phyloP scores from a whole-genome alignment of 2,888 invertebrate genomes.

The Steromphala cineraria region DNA sequence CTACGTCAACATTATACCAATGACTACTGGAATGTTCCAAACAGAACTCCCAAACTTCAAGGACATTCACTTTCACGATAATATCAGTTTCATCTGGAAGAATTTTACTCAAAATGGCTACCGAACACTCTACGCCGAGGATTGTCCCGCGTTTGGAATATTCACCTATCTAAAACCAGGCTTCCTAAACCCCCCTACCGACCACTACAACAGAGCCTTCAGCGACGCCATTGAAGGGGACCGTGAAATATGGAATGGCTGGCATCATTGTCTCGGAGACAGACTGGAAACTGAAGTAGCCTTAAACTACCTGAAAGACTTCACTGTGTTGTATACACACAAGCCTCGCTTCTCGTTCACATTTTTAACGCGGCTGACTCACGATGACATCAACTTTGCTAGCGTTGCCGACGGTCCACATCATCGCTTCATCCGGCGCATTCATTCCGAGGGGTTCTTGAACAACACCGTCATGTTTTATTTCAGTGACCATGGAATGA shows the following conservation, averaged over 20 bases:
- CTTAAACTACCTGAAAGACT: conserved; percentile 81
- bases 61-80: too few relatives aligned
- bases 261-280: conserved; percentile 80
- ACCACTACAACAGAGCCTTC: conserved; percentile 80
- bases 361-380: conserved; percentile 89
- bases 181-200: too few relatives aligned
- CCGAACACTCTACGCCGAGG: conserved; percentile 72
- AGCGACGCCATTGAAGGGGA: conserved; percentile 78
- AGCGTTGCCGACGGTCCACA: conserved; percentile 83
- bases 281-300: conserved; percentile 83
- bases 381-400: conserved; percentile 88
- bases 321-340: conserved; percentile 79
- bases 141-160: conserved; percentile 85
- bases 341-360: conserved; percentile 85
- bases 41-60: conserved; percentile 70
- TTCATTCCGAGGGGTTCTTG: conserved; percentile 59
- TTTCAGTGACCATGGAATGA: conserved; percentile 90
- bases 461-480: conserved; percentile 53
- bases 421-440: conserved; percentile 78
- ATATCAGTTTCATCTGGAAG: too few relatives aligned
- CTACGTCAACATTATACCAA: conserved; percentile 90
- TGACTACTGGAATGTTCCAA: conserved; percentile 81
- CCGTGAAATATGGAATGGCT: conserved; percentile 47
- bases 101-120: too few relatives aligned
- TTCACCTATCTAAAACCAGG: conserved; percentile 88